These are phyloP conservation scores for Amiota mariae DNA, from an alignment of 2,888 invertebrate species.

Conservation along the genomic window DNA sequence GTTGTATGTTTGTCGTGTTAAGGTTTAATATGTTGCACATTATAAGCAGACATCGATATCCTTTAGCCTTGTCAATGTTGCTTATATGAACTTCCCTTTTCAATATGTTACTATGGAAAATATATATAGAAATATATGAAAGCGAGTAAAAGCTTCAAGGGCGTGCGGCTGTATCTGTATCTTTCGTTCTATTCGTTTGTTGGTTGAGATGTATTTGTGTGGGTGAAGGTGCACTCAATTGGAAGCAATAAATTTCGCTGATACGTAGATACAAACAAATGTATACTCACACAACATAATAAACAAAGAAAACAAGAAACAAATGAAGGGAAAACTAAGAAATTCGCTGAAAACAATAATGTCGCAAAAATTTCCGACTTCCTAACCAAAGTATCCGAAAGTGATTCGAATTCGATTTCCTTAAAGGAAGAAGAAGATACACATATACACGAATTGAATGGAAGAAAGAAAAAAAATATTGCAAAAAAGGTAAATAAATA, in stretches of 20 bases:
- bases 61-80: conserved; percentile 70
- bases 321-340: conserved; percentile 51
- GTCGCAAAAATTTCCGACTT: conserved; percentile 69
- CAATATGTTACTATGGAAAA: conserved; percentile 56
- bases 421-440: conserved; percentile 42
- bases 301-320: conserved; percentile 32
- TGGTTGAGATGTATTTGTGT: conserved; percentile 43
- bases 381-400: conserved; percentile 71
- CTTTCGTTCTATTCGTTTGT: conserved; percentile 36
- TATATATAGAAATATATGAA: conserved; percentile 25
- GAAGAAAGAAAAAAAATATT: conserved; percentile 23
- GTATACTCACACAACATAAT: conserved; percentile 39
- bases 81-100: conserved; percentile 67
- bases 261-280: conserved; percentile 45
- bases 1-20: conserved; percentile 46
- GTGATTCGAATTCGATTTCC: conserved; percentile 72
- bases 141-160: too few relatives aligned
- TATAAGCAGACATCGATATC: conserved; percentile 71
- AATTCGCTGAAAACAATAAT: conserved; percentile 67
- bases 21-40: conserved; percentile 71
- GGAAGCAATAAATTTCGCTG: conserved; percentile 71
- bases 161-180: conserved; percentile 24
- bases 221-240: conserved; percentile 64
- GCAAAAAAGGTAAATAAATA: conserved; percentile 55
- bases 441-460: conserved; percentile 17